Percentiles rank a stretch among this genome's conserved stretches.
phyloP scores from a whole-genome alignment of 1,140 invertebrate genomes.

The Zaprionus gabonicus region DNA sequence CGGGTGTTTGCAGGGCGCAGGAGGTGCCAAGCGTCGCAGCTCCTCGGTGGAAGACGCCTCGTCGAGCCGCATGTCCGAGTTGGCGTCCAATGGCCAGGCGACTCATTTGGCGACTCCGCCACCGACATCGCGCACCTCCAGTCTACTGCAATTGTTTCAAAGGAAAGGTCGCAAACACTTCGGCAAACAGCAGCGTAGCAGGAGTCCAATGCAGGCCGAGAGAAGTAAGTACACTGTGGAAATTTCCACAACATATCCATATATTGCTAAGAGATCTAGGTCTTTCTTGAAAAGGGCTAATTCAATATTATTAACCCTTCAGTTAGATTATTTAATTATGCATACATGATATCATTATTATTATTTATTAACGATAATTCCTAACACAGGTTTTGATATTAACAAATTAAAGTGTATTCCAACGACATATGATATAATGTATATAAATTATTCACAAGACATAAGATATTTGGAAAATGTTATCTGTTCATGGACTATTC shows the following conservation, averaged over 20 bases:
- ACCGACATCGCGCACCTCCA: slow-evolving; percentile 72
- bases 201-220: slow-evolving; percentile 89
- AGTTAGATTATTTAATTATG: too few species aligned
- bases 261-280: too few species aligned
- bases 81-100: slow-evolving; percentile 70
- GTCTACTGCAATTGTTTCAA: slow-evolving; percentile 85
- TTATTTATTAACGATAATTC: too few species aligned
- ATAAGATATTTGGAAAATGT: not conserved
- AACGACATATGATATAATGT: too few species aligned
- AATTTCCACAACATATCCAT: not conserved
- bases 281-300: not conserved
- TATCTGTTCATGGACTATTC: not conserved
- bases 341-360: too few species aligned
- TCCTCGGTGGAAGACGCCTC: slow-evolving; percentile 86
- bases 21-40: slow-evolving; percentile 75
- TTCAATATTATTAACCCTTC: too few species aligned
- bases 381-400: too few species aligned
- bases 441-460: not conserved
- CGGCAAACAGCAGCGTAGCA: slow-evolving; percentile 86
- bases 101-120: slow-evolving; percentile 45
- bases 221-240: slow-evolving; percentile 86
- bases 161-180: slow-evolving; percentile 85
- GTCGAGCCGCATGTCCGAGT: slow-evolving; percentile 87
- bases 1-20: slow-evolving; percentile 75
- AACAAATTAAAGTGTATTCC: too few species aligned